These are phyloP conservation scores for Atrichornis clamosus DNA, from an alignment of 2,113 vertebrate genomes.

Conservation along the genomic window DNA sequence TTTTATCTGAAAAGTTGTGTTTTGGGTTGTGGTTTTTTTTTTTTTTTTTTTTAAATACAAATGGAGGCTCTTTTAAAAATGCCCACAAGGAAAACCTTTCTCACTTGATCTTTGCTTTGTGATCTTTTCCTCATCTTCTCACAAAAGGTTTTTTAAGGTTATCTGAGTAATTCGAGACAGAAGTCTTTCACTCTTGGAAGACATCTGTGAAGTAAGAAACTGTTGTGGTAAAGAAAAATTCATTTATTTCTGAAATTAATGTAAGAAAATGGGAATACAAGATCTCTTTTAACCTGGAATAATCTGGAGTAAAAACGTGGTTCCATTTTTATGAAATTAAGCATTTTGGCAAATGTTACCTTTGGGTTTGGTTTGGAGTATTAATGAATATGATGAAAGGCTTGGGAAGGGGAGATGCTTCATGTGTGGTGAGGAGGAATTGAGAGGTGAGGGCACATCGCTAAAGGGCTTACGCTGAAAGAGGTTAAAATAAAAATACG, in stretches of 20 bases:
- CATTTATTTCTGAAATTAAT: not conserved
- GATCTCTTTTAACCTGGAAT: not conserved
- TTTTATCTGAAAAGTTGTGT: not conserved
- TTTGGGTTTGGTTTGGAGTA: not conserved
- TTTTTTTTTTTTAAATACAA: not conserved
- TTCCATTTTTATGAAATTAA: not conserved
- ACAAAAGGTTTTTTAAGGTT: not conserved
- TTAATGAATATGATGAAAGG: not conserved
- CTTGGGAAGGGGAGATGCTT: not conserved
- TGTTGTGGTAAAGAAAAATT: not conserved
- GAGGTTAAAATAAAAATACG: not conserved
- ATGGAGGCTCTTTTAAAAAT: not conserved
- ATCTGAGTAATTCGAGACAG: not conserved
- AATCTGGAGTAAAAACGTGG: not conserved
- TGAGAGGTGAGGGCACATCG: not conserved
- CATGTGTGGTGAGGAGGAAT: not conserved
- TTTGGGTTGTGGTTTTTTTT: no score
- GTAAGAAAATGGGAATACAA: not conserved
- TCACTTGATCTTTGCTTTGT: not conserved
- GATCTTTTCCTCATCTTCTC: not conserved
- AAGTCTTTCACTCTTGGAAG: not conserved
- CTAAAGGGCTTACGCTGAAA: not conserved
- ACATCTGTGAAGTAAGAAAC: not conserved
- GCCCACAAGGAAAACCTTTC: fast-evolving
- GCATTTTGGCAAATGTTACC: not conserved